phyloP scores from a whole-genome alignment of 2,888 invertebrate genomes.

The Gryllus longicercus region DNA sequence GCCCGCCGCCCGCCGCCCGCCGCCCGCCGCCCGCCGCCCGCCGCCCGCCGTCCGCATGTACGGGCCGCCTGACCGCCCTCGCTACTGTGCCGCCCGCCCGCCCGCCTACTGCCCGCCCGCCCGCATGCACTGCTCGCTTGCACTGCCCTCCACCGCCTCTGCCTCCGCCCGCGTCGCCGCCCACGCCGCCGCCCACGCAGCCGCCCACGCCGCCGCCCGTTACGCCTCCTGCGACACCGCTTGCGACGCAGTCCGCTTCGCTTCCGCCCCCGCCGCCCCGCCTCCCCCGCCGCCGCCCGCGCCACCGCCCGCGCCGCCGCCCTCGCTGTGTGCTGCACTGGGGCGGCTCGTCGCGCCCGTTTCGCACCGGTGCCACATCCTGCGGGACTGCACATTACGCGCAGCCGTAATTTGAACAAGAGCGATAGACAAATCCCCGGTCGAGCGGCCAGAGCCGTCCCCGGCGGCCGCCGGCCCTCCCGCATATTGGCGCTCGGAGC shows the following conservation, averaged over 20 bases:
- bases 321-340: neutral
- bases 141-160: neutral
- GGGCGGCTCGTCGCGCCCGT: neutral
- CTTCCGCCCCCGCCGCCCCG: neutral
- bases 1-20: no score
- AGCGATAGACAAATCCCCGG: conserved; percentile 11
- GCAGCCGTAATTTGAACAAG: neutral
- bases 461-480: neutral
- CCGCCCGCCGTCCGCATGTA: no score
- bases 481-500: no score
- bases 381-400: conserved; percentile 11
- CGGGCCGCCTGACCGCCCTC: no score
- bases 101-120: no score
- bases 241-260: neutral
- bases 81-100: no score
- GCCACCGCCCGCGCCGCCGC: neutral
- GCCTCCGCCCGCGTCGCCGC: neutral
- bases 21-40: no score
- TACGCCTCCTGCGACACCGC: neutral
- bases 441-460: neutral
- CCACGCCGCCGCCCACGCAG: neutral
- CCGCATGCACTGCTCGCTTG: neutral
- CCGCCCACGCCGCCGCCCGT: neutral
- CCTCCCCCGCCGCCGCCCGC: neutral
- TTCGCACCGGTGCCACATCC: neutral